These are phyloP conservation scores for Euthynnus affinis DNA, from an alignment of 2,797 vertebrate genomes.

Conservation along the genomic window DNA sequence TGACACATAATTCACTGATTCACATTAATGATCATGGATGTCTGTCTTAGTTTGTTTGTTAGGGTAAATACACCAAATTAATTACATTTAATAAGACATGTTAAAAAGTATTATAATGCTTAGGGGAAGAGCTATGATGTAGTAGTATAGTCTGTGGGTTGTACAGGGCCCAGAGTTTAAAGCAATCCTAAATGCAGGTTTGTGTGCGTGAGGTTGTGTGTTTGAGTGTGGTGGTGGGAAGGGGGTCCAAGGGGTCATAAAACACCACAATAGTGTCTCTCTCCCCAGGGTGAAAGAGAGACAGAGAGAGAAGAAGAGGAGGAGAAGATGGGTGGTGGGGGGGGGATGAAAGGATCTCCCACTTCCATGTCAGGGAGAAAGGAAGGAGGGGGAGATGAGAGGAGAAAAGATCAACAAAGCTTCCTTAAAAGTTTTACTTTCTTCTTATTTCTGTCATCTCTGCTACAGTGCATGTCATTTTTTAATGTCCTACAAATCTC, in stretches of 20 bases:
- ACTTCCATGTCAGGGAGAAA: slow-evolving; percentile 76
- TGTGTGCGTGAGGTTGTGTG: slow-evolving; percentile 63
- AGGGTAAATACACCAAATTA: neutral
- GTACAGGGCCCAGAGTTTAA: slow-evolving; percentile 13
- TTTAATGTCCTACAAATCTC: neutral
- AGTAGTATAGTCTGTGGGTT: neutral
- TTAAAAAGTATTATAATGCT: slow-evolving; percentile 16
- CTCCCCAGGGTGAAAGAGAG: slow-evolving; percentile 74
- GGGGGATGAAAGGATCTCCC: slow-evolving; percentile 83
- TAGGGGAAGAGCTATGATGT: neutral
- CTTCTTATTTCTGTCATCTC: slow-evolving; percentile 40
- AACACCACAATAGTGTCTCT: slow-evolving; percentile 82
- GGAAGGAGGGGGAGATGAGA: slow-evolving; percentile 57
- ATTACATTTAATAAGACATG: neutral
- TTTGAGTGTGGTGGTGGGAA: slow-evolving; percentile 55
- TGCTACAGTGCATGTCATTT: neutral
- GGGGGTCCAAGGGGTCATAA: slow-evolving; percentile 77
- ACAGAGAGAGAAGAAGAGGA: slow-evolving; percentile 59
- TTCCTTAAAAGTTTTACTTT: slow-evolving; percentile 45
- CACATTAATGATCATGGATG: neutral
- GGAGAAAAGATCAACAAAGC: slow-evolving; percentile 66
- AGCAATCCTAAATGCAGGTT: slow-evolving; percentile 48
- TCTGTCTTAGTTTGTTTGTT: neutral
- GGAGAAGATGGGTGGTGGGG: slow-evolving; percentile 21
- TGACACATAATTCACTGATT: neutral